Conservation (phyloP, 1,140 invertebrate species). For the Oryzaephilus surinamensis region DNA sequence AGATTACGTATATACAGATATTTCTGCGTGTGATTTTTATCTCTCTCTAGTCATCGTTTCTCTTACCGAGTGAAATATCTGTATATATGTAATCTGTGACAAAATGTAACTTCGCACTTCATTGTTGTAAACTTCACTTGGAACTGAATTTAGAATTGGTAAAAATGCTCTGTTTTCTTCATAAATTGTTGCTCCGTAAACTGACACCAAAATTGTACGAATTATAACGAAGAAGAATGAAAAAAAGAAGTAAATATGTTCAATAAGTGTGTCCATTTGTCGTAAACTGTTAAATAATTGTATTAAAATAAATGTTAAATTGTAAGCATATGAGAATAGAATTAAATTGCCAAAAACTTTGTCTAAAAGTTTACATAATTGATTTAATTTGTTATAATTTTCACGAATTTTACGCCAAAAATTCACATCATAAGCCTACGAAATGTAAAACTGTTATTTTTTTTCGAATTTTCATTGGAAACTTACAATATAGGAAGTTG, state of each 20-base stretch:
- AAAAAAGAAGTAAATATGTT: neutral
- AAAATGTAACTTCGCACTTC: too few relatives aligned
- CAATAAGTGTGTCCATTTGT: neutral
- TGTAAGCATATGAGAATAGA: neutral
- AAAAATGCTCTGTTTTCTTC: neutral
- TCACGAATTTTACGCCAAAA: neutral
- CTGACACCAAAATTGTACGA: neutral
- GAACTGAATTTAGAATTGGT: neutral
- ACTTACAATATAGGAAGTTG: too few relatives aligned
- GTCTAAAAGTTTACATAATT: too few relatives aligned
- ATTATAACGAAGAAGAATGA: neutral
- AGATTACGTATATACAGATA: too few relatives aligned
- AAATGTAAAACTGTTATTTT: too few relatives aligned
- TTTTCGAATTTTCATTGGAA: neutral
- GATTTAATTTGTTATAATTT: neutral
- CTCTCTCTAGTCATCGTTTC: too few relatives aligned
- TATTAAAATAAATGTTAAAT: neutral
- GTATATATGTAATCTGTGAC: too few relatives aligned
- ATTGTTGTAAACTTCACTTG: neutral
- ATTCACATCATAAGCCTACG: neutral
- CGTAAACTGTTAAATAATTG: neutral
- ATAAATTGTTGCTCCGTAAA: neutral
- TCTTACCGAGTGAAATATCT: too few relatives aligned
- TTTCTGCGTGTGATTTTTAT: too few relatives aligned
- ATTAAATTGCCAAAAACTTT: neutral